Evolutionary conservation across 2,797 vertebrate genomes (phyloP).

Genomic region (Cheirogaleus major): DNA sequence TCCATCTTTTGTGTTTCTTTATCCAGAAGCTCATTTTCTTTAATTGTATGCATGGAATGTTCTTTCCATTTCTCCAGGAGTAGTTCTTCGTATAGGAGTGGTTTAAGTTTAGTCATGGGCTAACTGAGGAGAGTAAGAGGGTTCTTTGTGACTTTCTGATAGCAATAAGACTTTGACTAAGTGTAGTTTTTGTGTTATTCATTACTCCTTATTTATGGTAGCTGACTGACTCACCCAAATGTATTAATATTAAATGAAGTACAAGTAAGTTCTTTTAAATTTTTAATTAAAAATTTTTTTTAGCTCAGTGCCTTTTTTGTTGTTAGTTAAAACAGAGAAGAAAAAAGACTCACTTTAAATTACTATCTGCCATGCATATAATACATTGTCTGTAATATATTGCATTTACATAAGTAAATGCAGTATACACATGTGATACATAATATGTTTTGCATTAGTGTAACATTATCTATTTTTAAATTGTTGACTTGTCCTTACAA

Average conservation of each 20-base stretch:
- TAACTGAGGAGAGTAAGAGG: background rate
- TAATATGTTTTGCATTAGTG: background rate
- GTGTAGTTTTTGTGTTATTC: conserved; percentile 33
- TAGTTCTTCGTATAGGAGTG: background rate
- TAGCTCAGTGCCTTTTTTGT: background rate
- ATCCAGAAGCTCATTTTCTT: conserved; percentile 21
- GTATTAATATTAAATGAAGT: conserved; percentile 29
- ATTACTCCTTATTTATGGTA: background rate
- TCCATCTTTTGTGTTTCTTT: conserved; percentile 8
- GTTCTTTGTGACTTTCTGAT: conserved; percentile 42
- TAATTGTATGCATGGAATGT: background rate
- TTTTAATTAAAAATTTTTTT: background rate
- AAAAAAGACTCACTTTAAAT: background rate
- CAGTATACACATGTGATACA: background rate
- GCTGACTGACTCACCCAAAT: background rate
- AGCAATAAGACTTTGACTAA: background rate
- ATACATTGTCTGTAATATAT: background rate
- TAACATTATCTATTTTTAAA: background rate
- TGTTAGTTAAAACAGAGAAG: background rate
- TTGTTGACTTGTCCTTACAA: background rate
- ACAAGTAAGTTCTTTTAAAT: background rate
- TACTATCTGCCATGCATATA: background rate
- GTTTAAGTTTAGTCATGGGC: background rate
- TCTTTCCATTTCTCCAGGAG: background rate
- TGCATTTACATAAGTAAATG: background rate